phyloP scores from a whole-genome alignment of 1,140 invertebrate genomes.

The Octopus bimaculoides region DNA sequence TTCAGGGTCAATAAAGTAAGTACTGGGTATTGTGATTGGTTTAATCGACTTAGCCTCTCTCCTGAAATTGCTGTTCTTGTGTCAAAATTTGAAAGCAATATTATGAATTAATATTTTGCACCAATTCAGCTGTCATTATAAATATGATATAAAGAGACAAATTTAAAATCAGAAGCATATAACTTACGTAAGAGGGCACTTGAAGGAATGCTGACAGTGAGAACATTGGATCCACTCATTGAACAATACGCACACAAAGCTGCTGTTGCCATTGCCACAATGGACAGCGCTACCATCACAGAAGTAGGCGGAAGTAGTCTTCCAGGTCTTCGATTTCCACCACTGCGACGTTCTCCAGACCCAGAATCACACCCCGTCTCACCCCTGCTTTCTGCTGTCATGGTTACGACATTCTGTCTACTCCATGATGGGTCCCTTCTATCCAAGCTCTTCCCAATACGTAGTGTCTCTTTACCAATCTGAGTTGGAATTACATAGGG shows the following conservation, averaged over 20 bases:
- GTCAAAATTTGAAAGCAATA: too few relatives aligned
- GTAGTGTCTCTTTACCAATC: neutral
- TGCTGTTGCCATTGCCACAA: conserved; percentile 13
- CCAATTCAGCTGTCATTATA: too few relatives aligned
- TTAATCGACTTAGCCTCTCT: too few relatives aligned
- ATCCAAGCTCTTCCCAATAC: conserved; percentile 6
- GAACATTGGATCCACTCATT: neutral
- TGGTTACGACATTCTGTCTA: conserved; percentile 15
- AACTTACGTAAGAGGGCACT: conserved; percentile 13
- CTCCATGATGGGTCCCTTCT: conserved; percentile 9
- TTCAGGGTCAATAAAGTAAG: too few relatives aligned
- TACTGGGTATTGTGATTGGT: too few relatives aligned
- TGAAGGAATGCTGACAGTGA: conserved; percentile 7
- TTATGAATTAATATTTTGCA: too few relatives aligned
- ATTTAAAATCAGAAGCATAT: too few relatives aligned
- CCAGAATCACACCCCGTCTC: conserved; percentile 9
- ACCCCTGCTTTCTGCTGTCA: conserved; percentile 13
- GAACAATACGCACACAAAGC: conserved; percentile 13
- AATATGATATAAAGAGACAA: too few relatives aligned
- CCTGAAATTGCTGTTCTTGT: too few relatives aligned
- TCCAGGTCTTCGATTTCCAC: conserved; percentile 7
- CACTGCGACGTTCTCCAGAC: neutral
- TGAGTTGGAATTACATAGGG: conserved; percentile 8
- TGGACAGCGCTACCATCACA: conserved; percentile 10
- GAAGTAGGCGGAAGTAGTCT: conserved; percentile 12